A percentile compares a stretch with the other conserved stretches of the same genome.
Evolutionary conservation across 2,888 invertebrate species (phyloP).

Genomic region (Scrobipalpa costella): DNA sequence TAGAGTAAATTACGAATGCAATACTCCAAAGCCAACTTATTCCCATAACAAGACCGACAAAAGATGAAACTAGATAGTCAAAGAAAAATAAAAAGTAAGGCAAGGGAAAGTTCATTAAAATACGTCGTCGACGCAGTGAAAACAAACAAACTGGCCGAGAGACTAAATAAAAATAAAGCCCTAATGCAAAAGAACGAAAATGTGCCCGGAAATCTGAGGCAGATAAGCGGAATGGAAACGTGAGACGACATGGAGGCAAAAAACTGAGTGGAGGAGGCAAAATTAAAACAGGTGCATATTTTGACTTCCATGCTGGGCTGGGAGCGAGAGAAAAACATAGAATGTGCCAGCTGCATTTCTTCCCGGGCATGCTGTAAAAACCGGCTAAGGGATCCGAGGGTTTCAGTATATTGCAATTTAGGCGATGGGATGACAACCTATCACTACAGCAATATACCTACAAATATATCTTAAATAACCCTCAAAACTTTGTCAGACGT

Average conservation of each 20-base stretch:
- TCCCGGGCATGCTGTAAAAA: too few species aligned
- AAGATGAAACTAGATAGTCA: constrained; percentile 9
- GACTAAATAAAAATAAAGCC: constrained; percentile 49
- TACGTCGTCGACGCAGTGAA: constrained; percentile 26
- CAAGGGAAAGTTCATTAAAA: constrained; percentile 29
- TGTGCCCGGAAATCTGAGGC: constrained; percentile 52
- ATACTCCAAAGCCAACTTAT: background rate
- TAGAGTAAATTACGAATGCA: too few species aligned
- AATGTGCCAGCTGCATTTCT: too few species aligned
- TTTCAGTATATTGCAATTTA: too few species aligned
- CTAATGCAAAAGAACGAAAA: constrained; percentile 51
- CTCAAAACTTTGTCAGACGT: too few species aligned
- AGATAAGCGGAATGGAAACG: constrained; percentile 56
- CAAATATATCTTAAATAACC: too few species aligned
- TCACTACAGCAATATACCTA: too few species aligned
- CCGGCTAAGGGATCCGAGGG: too few species aligned
- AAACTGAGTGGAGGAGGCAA: background rate
- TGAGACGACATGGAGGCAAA: constrained; percentile 36
- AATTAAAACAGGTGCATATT: too few species aligned
- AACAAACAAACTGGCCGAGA: constrained; percentile 41
- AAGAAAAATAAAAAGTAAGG: constrained; percentile 13
- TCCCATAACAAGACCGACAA: background rate
- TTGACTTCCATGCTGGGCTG: too few species aligned
- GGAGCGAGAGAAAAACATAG: too few species aligned
- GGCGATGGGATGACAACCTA: too few species aligned